phyloP scores from a whole-genome alignment of 2,888 invertebrate species.

The Lomographa bimaculata region DNA sequence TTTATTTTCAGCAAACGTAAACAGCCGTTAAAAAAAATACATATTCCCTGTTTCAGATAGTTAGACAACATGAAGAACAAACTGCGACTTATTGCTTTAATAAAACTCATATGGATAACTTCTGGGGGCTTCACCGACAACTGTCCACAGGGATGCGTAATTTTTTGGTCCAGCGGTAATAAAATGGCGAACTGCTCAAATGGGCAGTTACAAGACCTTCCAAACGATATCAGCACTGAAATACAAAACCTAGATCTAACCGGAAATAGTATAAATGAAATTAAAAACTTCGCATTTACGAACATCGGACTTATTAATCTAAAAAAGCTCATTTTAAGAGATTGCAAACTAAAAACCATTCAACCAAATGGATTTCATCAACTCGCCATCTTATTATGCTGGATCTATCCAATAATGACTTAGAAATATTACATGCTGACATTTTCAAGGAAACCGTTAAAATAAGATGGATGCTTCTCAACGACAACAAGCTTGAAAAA shows the following conservation, averaged over 20 bases:
- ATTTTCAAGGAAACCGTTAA: conserved; percentile 89
- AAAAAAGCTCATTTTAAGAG: conserved; percentile 90
- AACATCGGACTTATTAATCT: conserved; percentile 89
- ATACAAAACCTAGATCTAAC: conserved; percentile 89
- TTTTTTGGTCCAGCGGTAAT: conserved; percentile 93
- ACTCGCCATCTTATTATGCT: conserved; percentile 91
- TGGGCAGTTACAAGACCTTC: conserved; percentile 86
- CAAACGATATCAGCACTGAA: conserved; percentile 88
- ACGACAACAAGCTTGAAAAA: conserved; percentile 88
- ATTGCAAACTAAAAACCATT: conserved; percentile 88
- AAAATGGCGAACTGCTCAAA: conserved; percentile 92
- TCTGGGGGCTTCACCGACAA: conserved; percentile 81
- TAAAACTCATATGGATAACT: conserved; percentile 51
- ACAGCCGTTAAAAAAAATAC: too few relatives aligned
- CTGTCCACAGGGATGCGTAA: conserved; percentile 89
- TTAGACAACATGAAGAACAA: conserved; percentile 57
- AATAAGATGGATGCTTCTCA: conserved; percentile 88
- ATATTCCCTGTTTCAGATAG: conserved; percentile 75
- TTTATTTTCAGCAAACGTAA: too few relatives aligned
- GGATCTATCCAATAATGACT: conserved; percentile 90
- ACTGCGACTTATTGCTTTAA: conserved; percentile 48
- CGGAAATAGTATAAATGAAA: conserved; percentile 86
- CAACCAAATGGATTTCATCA: conserved; percentile 90
- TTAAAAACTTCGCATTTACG: conserved; percentile 87
- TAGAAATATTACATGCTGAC: conserved; percentile 85